Percentiles rank a stretch among this genome's conserved stretches.
Conservation (phyloP, 2,797 vertebrate genomes). For the Malacoctenus gilli region DNA sequence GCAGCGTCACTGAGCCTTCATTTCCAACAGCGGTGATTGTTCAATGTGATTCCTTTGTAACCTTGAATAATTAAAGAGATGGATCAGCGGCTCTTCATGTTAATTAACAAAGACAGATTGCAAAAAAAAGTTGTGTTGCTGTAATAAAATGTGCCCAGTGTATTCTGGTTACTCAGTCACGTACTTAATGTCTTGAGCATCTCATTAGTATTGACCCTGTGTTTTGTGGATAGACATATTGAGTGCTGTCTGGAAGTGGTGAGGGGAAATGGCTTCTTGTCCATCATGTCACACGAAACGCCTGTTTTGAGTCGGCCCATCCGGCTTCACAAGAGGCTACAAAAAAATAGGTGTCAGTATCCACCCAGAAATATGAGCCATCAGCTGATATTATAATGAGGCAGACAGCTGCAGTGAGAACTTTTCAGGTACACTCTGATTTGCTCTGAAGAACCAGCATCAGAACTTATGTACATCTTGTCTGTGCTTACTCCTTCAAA, state of each 20-base stretch:
- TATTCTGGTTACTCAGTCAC: constrained; percentile 7
- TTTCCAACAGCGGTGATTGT: not conserved
- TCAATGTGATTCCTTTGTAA: too few relatives aligned
- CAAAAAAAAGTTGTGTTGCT: not conserved
- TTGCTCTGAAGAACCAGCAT: too few relatives aligned
- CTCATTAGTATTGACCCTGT: not conserved
- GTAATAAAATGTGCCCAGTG: not conserved
- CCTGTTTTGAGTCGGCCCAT: not conserved
- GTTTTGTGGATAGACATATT: not conserved
- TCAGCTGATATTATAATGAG: too few relatives aligned
- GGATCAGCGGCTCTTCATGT: not conserved
- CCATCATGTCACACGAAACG: not conserved
- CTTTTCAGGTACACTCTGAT: too few relatives aligned
- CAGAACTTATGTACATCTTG: too few relatives aligned
- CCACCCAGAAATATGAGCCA: too few relatives aligned
- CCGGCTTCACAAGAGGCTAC: constrained; percentile 5
- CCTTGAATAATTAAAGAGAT: not conserved
- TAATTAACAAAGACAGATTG: not conserved
- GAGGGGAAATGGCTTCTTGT: constrained; percentile 13
- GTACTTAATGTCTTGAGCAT: constrained; percentile 1
- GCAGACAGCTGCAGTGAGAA: too few relatives aligned
- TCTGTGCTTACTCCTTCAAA: too few relatives aligned
- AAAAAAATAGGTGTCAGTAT: too few relatives aligned
- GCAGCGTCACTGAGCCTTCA: not conserved
- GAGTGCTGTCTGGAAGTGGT: constrained; percentile 5